Percentiles rank a stretch among this genome's conserved stretches.
These are phyloP conservation scores for Liodrosophila aerea DNA, from an alignment of 2,888 invertebrate species.

Conservation along the genomic window DNA sequence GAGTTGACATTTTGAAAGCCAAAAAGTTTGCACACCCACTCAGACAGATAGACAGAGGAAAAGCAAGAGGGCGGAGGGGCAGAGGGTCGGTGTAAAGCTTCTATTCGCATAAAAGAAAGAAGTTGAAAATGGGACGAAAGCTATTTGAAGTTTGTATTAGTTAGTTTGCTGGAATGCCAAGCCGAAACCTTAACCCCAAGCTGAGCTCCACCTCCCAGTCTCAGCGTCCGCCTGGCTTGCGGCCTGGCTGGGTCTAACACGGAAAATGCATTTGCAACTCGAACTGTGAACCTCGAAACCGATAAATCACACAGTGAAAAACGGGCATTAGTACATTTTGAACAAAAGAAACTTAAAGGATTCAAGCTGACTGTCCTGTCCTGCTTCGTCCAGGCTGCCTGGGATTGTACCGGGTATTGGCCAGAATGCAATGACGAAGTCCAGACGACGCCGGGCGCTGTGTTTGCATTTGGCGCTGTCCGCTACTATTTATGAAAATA, in stretches of 20 bases:
- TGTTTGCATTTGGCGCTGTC: conserved; percentile 59
- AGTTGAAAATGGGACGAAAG: conserved; percentile 41
- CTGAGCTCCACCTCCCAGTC: background rate
- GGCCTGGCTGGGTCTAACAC: conserved; percentile 49
- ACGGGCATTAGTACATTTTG: conserved; percentile 74
- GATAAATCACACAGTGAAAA: conserved; percentile 79
- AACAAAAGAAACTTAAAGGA: conserved; percentile 75
- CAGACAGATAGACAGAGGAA: conserved; percentile 18
- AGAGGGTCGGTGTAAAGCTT: background rate
- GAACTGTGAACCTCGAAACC: conserved; percentile 77
- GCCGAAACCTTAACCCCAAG: conserved; percentile 19
- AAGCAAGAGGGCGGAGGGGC: conserved; percentile 1
- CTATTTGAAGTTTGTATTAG: conserved; percentile 67
- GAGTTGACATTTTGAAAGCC: conserved; percentile 70
- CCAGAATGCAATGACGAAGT: conserved; percentile 44
- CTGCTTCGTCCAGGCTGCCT: conserved; percentile 39
- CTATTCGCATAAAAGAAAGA: no score
- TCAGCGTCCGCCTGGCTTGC: conserved; percentile 14
- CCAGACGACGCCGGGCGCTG: conserved; percentile 52
- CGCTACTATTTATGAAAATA: conserved; percentile 74
- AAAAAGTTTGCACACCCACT: conserved; percentile 56
- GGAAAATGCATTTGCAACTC: conserved; percentile 78
- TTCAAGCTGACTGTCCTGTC: conserved; percentile 58
- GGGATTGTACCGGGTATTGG: conserved; percentile 19
- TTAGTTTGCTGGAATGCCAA: conserved; percentile 43